phyloP scores from a whole-genome alignment of 2,888 invertebrate species.

The Chrysolina haemoptera region DNA sequence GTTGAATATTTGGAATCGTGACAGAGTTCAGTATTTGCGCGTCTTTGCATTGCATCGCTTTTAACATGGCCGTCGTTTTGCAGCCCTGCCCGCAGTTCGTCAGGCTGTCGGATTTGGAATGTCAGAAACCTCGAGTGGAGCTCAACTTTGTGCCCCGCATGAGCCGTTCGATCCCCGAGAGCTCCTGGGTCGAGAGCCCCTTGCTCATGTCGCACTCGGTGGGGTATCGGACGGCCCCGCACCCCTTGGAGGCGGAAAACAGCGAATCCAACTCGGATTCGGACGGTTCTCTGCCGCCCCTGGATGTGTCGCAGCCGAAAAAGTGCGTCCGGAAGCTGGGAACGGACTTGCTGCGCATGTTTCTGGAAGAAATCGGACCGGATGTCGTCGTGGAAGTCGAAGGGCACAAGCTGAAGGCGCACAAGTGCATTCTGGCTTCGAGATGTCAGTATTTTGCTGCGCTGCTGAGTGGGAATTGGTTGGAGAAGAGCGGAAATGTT shows the following conservation, averaged over 20 bases:
- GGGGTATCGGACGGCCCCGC: constrained; percentile 69
- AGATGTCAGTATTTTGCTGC: constrained; percentile 95
- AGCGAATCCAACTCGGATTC: constrained; percentile 59
- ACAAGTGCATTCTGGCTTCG: constrained; percentile 92
- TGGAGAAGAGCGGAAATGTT: constrained; percentile 84
- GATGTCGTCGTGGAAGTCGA: constrained; percentile 90
- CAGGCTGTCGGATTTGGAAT: constrained; percentile 85
- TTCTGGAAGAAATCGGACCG: constrained; percentile 90
- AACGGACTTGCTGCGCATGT: constrained; percentile 91
- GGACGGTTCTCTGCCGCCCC: constrained; percentile 55
- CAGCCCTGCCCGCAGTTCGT: constrained; percentile 72
- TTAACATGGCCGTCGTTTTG: constrained; percentile 30
- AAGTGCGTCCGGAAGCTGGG: constrained; percentile 77
- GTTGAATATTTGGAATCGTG: background rate
- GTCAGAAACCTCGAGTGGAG: constrained; percentile 73
- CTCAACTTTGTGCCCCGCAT: constrained; percentile 72
- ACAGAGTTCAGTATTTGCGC: background rate
- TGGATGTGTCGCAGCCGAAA: constrained; percentile 64
- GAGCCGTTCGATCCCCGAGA: constrained; percentile 81
- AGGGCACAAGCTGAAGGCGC: constrained; percentile 87
- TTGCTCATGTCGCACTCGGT: constrained; percentile 77
- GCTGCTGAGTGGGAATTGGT: constrained; percentile 89
- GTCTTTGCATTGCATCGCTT: background rate
- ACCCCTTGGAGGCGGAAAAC: constrained; percentile 65
- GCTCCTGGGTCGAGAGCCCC: constrained; percentile 77